These are phyloP conservation scores for Adelphocoris suturalis DNA, from an alignment of 2,888 invertebrate species.

Conservation along the genomic window DNA sequence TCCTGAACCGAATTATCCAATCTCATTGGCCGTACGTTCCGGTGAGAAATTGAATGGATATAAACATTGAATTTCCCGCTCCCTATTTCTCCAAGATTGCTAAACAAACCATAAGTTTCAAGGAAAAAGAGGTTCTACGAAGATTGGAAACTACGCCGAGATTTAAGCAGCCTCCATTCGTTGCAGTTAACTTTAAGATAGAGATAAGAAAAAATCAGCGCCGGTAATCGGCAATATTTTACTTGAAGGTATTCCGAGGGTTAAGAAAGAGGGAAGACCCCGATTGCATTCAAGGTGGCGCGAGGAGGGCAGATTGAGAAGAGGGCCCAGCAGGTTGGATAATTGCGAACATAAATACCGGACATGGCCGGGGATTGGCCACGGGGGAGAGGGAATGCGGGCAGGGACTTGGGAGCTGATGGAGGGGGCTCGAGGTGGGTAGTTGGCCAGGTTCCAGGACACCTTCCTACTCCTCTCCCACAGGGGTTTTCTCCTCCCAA, in stretches of 20 bases:
- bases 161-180: not conserved
- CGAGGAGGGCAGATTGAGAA: conserved; percentile 10
- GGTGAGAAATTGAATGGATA: not conserved
- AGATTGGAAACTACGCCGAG: conserved; percentile 17
- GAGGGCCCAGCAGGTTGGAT: conserved; percentile 53
- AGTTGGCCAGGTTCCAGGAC: conserved; percentile 53
- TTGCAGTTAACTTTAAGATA: conserved; percentile 12
- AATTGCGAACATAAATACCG: conserved; percentile 59
- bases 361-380: not conserved
- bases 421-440: not conserved
- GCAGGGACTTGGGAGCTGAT: not conserved
- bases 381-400: not conserved
- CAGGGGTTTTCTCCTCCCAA: conserved; percentile 1
- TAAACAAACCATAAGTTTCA: not conserved
- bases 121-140: not conserved
- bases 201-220: conserved; percentile 42
- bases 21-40: not conserved
- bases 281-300: not conserved
- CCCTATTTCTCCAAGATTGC: not conserved
- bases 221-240: conserved; percentile 53
- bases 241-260: conserved; percentile 28
- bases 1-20: not conserved
- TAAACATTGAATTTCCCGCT: not conserved
- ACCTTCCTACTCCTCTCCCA: not conserved
- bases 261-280: conserved; percentile 1